phyloP scores from a whole-genome alignment of 2,113 vertebrate genomes.

The Petrocephalus microphthalmus region DNA sequence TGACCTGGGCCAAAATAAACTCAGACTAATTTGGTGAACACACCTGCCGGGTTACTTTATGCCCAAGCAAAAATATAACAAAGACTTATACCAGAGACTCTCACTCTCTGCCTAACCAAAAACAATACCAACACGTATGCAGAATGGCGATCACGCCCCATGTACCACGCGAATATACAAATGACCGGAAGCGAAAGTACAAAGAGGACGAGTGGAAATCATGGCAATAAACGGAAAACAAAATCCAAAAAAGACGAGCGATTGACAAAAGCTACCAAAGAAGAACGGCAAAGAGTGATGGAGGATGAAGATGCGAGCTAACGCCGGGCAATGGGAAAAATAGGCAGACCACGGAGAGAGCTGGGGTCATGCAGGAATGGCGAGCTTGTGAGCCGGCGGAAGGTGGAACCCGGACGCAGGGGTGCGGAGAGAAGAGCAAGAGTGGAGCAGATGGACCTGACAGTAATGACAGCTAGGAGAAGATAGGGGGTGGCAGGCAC shows the following conservation, averaged over 20 bases:
- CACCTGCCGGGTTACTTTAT: background rate
- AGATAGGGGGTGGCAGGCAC: background rate
- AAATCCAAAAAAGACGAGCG: background rate
- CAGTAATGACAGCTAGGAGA: background rate
- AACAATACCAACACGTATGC: background rate
- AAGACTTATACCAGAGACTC: background rate
- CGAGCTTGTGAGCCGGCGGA: no score
- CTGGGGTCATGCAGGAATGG: no score
- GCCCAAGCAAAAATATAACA: background rate
- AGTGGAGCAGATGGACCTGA: background rate
- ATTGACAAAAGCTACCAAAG: background rate
- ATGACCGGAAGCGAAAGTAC: background rate
- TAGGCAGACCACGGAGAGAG: background rate
- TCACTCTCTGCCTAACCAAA: background rate
- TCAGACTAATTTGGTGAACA: background rate
- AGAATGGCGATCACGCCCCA: background rate
- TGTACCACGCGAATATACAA: background rate
- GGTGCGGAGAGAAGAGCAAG: background rate
- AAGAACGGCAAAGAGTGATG: background rate
- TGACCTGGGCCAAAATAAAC: background rate
- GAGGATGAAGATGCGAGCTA: background rate
- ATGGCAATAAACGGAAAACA: background rate
- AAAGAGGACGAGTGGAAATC: background rate
- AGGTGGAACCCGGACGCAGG: no score
- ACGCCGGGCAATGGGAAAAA: background rate